Base-by-base conservation (phyloP, 1,140 invertebrate species). In the Pogonomyrmex californicus region DNA sequence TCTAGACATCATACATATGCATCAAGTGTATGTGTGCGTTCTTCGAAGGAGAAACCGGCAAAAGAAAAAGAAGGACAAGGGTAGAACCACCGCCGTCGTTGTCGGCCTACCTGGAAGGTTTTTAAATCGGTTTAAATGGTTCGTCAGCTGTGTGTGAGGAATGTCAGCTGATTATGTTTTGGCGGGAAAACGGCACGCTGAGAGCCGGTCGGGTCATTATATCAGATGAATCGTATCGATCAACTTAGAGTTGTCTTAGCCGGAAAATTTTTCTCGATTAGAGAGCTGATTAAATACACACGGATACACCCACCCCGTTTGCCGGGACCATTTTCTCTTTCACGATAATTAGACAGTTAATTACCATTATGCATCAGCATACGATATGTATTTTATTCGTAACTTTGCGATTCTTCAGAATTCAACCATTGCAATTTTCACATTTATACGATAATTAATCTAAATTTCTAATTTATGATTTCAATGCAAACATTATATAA, bases 111-210 rank as follows among this genome's bases (percentile, higher is more conserved):
- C 23, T 23, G 23, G 23, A 23, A 23, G 23, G 23, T 23, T 23
- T 23, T 23, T 23, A 23, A 23, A 23, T 23, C 23, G 23, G 23
- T 23, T 23, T 23, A 23, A 23, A 23, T 23, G 23, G 23, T 68
- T 51, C 86, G 77, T 89, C 86, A 88, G 79, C 89, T 87, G 82
- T 71, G 87, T 86, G 88, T 41, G 51, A 79, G 78, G 88, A 68
- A 85, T 62, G 68, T 91, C 87, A 91, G 90, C 90, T 91, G 90
- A 91, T 86, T 82, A 66, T 10, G 86, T 91, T 91, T 91, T 91
- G 89, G 90, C 86, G 89, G 89, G 90, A 91, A 91, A 91, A 73
- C 54, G 36, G 9, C 23, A 14, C 47, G 44, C 23, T 36, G 14
- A 23, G 36, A 68, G n/a, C 4, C 41, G 2, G 2, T 33, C 54